These are phyloP conservation scores for Rotaria sp. DNA, from an alignment of 2,888 invertebrate species.

Conservation along the genomic window DNA sequence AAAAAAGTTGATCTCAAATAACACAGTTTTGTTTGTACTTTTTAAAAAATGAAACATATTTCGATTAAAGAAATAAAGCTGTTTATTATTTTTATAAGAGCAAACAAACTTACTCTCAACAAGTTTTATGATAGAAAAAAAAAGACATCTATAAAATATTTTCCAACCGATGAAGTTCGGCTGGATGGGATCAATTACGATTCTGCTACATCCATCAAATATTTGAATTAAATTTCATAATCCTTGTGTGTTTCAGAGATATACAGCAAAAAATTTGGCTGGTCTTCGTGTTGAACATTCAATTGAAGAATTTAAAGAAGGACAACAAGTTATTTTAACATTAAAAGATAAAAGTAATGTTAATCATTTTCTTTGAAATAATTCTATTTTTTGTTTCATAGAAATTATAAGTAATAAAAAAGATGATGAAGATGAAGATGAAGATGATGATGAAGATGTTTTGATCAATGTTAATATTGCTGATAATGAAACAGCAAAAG, in stretches of 20 bases:
- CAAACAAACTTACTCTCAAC: too few relatives aligned
- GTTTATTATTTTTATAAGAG: too few relatives aligned
- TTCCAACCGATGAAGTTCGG: too few relatives aligned
- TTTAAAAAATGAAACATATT: too few relatives aligned
- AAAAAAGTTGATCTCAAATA: too few relatives aligned
- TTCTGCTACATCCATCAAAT: too few relatives aligned
- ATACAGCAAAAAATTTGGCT: slow-evolving; percentile 66
- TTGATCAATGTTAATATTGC: slow-evolving; percentile 65
- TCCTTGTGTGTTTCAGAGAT: slow-evolving; percentile 56
- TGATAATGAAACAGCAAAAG: slow-evolving; percentile 52
- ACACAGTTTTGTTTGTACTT: too few relatives aligned
- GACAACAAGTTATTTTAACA: slow-evolving; percentile 77
- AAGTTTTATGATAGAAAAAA: too few relatives aligned
- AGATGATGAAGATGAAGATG: slow-evolving; percentile 67
- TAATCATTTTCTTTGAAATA: neutral
- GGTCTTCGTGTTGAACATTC: slow-evolving; percentile 80
- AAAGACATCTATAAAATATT: too few relatives aligned
- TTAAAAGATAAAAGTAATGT: slow-evolving; percentile 73
- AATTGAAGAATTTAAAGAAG: slow-evolving; percentile 66
- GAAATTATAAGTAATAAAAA: slow-evolving; percentile 67
- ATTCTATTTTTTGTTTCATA: slow-evolving; percentile 42
- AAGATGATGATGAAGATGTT: slow-evolving; percentile 68
- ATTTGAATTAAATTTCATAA: too few relatives aligned
- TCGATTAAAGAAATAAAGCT: too few relatives aligned
- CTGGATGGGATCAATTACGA: too few relatives aligned